Conservation (phyloP, 2,113 vertebrate genomes). For the Bagarius yarrelli region DNA sequence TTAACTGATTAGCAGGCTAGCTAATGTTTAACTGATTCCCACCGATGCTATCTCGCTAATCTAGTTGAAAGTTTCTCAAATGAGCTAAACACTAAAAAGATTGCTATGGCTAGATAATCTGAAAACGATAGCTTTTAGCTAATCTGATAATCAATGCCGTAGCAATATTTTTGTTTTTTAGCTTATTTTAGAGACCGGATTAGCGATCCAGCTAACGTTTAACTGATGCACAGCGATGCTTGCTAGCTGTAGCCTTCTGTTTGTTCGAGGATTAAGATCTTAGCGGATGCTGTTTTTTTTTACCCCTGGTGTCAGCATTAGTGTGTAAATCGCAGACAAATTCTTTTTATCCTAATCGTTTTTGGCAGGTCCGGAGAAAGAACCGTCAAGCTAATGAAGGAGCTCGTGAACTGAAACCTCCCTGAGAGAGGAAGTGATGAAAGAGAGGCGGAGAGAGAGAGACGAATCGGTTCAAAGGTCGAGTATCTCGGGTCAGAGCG, state of each 20-base stretch:
- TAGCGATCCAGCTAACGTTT: neutral
- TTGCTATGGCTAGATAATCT: no score
- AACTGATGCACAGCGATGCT: neutral
- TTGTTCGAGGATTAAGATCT: neutral
- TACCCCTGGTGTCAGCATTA: no score
- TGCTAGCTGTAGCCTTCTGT: neutral
- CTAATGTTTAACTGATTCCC: neutral
- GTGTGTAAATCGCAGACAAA: neutral
- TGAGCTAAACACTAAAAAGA: no score
- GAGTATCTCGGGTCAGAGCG: neutral
- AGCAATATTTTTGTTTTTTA: neutral
- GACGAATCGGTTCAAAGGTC: slow-evolving; percentile 2
- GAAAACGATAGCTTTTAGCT: no score
- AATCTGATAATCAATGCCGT: no score
- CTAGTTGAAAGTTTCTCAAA: no score
- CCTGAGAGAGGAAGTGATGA: slow-evolving; percentile 7
- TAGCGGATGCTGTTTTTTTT: no score
- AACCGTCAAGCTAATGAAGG: neutral
- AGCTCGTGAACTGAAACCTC: neutral
- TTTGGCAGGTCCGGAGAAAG: neutral
- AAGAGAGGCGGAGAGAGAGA: slow-evolving; percentile 4
- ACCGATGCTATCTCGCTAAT: no score
- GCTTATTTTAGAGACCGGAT: neutral
- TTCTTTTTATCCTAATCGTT: neutral
- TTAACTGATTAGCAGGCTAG: neutral